Percentiles rank a stretch among this genome's conserved stretches.
These are phyloP conservation scores for Daphoenositta chrysoptera DNA, from an alignment of 2,113 vertebrate genomes.

Conservation along the genomic window DNA sequence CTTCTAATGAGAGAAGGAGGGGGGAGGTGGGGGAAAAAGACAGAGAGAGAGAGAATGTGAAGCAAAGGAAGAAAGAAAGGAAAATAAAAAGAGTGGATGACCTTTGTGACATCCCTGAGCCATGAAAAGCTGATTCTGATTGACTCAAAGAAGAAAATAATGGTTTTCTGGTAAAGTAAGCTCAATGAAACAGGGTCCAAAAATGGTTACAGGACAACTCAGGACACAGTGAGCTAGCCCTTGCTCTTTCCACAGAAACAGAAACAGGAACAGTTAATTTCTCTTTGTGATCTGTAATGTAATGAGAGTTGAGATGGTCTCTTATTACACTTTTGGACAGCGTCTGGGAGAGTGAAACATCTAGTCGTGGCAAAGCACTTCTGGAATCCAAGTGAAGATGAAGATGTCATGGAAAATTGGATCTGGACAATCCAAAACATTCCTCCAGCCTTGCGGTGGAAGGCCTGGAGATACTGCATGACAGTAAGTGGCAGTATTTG, in stretches of 20 bases:
- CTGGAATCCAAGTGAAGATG: conserved; percentile 33
- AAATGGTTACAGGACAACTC: not conserved
- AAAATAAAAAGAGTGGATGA: not conserved
- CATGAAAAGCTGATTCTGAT: not conserved
- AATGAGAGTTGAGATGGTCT: not conserved
- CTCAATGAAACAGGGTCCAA: not conserved
- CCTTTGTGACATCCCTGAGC: not conserved
- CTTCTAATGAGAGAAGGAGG: not conserved
- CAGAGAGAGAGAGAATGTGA: not conserved
- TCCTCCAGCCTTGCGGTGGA: not conserved
- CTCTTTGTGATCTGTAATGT: not conserved
- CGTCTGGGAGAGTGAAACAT: not conserved
- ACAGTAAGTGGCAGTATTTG: conserved; percentile 40
- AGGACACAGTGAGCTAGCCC: not conserved
- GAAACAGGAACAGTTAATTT: not conserved
- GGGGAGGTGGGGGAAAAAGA: not conserved
- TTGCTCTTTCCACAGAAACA: not conserved
- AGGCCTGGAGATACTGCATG: not conserved
- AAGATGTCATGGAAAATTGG: conserved; percentile 37
- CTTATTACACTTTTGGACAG: not conserved
- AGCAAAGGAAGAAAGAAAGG: not conserved
- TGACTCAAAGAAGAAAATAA: not conserved
- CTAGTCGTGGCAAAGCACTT: not conserved
- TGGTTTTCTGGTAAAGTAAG: not conserved
- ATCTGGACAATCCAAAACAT: not conserved